These are phyloP conservation scores for Meda fulgida DNA, from an alignment of 2,797 vertebrate genomes.

Conservation along the genomic window DNA sequence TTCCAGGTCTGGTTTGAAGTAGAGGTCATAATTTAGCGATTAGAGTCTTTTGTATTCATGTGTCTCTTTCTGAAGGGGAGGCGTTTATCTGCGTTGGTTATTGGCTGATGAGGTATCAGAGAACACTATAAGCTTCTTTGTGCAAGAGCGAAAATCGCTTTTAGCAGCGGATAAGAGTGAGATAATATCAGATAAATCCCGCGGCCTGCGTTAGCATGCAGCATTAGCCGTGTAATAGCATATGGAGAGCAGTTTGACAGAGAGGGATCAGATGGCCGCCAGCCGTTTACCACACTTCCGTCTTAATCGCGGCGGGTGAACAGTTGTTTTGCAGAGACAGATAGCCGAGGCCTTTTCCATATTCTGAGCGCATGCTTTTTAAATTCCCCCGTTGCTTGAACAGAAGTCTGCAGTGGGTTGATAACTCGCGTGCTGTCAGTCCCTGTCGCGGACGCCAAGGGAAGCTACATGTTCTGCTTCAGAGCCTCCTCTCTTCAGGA, in stretches of 20 bases:
- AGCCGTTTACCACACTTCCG: constrained; percentile 62
- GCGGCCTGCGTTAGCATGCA: constrained; percentile 62
- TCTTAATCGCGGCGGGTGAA: constrained; percentile 54
- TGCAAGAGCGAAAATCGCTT: constrained; percentile 64
- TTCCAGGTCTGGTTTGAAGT: neutral
- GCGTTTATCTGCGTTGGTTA: constrained; percentile 40
- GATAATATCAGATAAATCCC: constrained; percentile 71
- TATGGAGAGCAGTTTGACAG: constrained; percentile 68
- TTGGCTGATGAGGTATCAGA: constrained; percentile 29
- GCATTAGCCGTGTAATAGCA: constrained; percentile 69
- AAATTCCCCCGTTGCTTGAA: constrained; percentile 30
- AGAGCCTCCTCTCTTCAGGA: constrained; percentile 29
- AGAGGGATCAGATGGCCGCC: constrained; percentile 70
- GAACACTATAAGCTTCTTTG: constrained; percentile 38
- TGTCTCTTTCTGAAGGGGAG: constrained; percentile 7
- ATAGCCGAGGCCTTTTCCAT: constrained; percentile 12
- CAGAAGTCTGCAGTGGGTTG: constrained; percentile 46
- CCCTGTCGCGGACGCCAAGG: neutral
- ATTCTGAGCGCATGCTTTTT: constrained; percentile 19
- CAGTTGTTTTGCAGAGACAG: constrained; percentile 16
- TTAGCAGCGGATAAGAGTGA: constrained; percentile 67
- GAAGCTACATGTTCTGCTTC: constrained; percentile 31
- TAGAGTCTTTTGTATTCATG: neutral
- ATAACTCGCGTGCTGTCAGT: constrained; percentile 48
- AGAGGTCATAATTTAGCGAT: constrained; percentile 2